Evolutionary conservation across 2,797 vertebrate species (phyloP), one percentile per base, ranked within the genome.

Genomic region (Sebastiscus albofasciatus): DNA sequence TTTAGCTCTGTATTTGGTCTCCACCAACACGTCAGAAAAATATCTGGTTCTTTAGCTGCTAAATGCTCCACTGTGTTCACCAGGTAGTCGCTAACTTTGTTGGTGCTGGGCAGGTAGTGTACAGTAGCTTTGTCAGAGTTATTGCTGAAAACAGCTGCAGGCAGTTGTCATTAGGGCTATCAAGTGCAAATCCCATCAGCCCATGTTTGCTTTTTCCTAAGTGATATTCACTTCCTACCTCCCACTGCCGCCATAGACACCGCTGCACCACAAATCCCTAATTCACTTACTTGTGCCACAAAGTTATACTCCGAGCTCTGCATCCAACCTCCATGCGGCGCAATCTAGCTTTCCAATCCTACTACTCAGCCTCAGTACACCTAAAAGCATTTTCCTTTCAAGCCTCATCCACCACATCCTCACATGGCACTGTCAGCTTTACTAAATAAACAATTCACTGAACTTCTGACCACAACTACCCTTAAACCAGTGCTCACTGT

Each of bases 341-440:
- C 54, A 56, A 64, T 82, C 31, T 39, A 59, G 81, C 83, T 89
- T 81, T 85, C 76, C 73, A 76, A 20, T 79, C 52, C 52, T 56
- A 22, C 76, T 24, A 5, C 78, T 73, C 73, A 77, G 55, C 34
- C 27, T 67, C 60, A 12, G 67, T 62, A 62, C 69, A 90, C 84
- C 81, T 72, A 72, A 49, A 49, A 87, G 82, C 76, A 82, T 92
- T 91, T 93, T 91, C 88, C 86, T 82, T 70, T 88, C 4, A 64
- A 71, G 84, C 76, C 60, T 87, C 80, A 75, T 88, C 68, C 59
- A 89, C 87, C 85, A 87, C 88, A 93, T 89, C 90, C 87, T 89
- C 60, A 68, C 72, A 87, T 87, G 86, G 79, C 70, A 84, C 81
- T 72, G 66, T 80, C 67, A 76, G 80, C 75, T 78, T 72, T 73